phyloP scores from a whole-genome alignment of 2,113 vertebrate species.

The Oxygymnocypris stewartii region DNA sequence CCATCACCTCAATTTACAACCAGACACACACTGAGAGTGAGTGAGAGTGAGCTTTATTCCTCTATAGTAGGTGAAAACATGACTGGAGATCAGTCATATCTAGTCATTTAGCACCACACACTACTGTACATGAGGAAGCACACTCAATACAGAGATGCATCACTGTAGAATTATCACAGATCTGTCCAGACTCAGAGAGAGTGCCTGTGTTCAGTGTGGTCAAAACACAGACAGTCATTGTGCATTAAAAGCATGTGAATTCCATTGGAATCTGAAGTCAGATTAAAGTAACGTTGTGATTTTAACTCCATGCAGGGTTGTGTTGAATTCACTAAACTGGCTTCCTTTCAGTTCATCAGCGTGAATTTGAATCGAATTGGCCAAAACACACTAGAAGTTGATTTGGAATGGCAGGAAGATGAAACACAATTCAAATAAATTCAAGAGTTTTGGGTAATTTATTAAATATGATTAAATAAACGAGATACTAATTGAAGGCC shows the following conservation, averaged over 20 bases:
- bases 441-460: background rate
- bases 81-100: background rate
- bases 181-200: no score
- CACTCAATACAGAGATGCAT: background rate
- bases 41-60: conserved; percentile 17
- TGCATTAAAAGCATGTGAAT: background rate
- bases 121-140: background rate
- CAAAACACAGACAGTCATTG: background rate
- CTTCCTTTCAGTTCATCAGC: no score
- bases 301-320: background rate
- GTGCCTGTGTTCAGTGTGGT: background rate
- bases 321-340: background rate
- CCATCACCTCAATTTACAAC: conserved; percentile 11
- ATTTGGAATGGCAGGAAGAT: background rate
- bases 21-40: conserved; percentile 19
- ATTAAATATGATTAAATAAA: no score
- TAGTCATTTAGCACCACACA: background rate
- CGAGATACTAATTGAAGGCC: no score
- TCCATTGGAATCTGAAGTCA: background rate
- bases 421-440: background rate
- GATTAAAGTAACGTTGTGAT: background rate
- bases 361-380: background rate
- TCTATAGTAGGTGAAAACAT: background rate
- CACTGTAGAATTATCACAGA: background rate
- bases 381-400: no score